Percentiles rank a stretch among this genome's conserved stretches.
Conservation (phyloP, 2,113 vertebrate species). For the Theristicus caerulescens region DNA sequence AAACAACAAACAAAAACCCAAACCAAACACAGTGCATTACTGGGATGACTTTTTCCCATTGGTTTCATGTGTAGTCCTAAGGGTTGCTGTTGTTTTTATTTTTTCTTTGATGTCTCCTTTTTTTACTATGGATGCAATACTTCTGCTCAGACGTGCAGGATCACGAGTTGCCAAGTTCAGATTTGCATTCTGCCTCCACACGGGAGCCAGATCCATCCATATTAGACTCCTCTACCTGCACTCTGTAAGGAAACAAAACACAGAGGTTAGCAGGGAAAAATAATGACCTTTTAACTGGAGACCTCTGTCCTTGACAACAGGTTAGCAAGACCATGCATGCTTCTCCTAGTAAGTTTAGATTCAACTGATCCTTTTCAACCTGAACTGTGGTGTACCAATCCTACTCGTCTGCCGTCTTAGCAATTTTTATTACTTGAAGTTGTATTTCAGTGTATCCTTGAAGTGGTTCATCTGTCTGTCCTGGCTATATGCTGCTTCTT, state of each 20-base stretch:
- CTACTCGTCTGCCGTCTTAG: not conserved
- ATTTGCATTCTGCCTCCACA: not conserved
- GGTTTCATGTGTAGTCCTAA: not conserved
- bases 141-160: not conserved
- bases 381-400: too few species aligned
- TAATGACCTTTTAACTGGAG: not conserved
- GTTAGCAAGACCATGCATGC: not conserved
- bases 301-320: not conserved
- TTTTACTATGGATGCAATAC: not conserved
- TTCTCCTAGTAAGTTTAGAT: not conserved
- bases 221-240: not conserved
- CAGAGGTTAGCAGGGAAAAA: not conserved
- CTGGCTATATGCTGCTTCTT: not conserved
- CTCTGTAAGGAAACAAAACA: not conserved
- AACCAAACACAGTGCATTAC: not conserved
- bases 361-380: not conserved
- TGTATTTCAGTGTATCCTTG: not conserved
- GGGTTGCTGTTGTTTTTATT: not conserved
- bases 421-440: not conserved
- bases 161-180: not conserved
- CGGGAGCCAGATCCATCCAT: not conserved
- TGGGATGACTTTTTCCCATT: not conserved
- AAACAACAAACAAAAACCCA: accelerated
- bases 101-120: not conserved
- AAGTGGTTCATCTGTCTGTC: not conserved